Base-by-base conservation (phyloP, 2,797 vertebrate genomes). In the Telmatherina bonti region DNA sequence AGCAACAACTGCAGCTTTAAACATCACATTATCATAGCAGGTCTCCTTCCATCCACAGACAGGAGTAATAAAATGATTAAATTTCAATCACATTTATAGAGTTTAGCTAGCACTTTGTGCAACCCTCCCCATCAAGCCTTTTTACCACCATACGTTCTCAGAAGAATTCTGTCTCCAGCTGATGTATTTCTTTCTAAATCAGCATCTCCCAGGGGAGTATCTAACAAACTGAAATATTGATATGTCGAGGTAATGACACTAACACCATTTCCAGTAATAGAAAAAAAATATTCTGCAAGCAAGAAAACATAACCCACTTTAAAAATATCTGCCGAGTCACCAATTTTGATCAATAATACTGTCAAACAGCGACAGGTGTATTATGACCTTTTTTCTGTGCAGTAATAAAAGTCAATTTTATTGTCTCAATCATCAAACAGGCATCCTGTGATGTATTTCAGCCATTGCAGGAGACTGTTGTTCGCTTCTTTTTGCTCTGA, bases 321-420 rank as follows among this genome's bases (percentile, higher is more conserved):
- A 1, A 51, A 7, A 31, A 16, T 27, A 53, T 59, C 6, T 64
- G 60, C 71, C 56, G 54, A 83, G 43, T 76, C 69, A 71, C 9
- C 58, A 38, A 27, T 63, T 71, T 49, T 29, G 36, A 81, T 66
- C 57, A 69, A 71, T 73, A 65, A 20, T 5, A 1, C 2, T 45
- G 36, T 51, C 54, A 71, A 41, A 27, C 16, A 27, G 18, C 0
- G 7, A 76, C 47, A 74, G 54, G 65, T 67, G 53, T 15, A 72
- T 58, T 43, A 20, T 15, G 52, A 49, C 22, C 38, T 78, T 65
- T 49, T 65, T 52, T 13, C 20, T 24, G 38, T 31, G 36, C 54
- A 22, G 22, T 13, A 6, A 22, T 51, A 62, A 76, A 63, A 55
- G 4, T 15, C 8, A 41, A 58, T 1, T 0, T 59, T 58, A 29